Conservation (phyloP, 2,888 invertebrate genomes). For the Choristoneura rosaceana region DNA sequence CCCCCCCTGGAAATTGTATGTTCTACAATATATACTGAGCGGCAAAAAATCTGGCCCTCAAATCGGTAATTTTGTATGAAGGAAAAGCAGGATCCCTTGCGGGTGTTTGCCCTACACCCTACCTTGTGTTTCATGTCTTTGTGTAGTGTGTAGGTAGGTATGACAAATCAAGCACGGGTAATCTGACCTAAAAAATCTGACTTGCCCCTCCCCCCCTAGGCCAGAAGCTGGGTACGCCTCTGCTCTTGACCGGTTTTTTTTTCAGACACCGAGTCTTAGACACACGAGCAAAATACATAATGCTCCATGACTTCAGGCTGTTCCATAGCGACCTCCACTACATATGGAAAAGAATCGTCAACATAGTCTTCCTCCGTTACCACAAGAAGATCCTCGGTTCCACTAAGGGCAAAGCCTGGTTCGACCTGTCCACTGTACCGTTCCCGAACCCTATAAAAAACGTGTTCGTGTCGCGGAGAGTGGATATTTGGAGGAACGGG, state of each 20-base stretch:
- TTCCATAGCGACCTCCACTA: constrained; percentile 88
- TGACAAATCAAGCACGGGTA: too few relatives aligned
- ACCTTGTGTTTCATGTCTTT: too few relatives aligned
- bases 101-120: too few relatives aligned
- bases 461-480: constrained; percentile 85
- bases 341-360: constrained; percentile 91
- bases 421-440: constrained; percentile 89
- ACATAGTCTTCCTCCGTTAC: constrained; percentile 89
- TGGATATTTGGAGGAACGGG: constrained; percentile 89
- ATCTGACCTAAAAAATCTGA: too few relatives aligned
- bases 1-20: too few relatives aligned
- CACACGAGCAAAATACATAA: constrained; percentile 89
- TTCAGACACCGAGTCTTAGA: constrained; percentile 88
- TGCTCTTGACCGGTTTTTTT: constrained; percentile 10
- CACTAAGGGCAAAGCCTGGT: constrained; percentile 83
- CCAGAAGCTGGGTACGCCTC: too few relatives aligned
- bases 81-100: too few relatives aligned
- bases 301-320: constrained; percentile 89
- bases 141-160: too few relatives aligned
- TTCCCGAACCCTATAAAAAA: constrained; percentile 87
- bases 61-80: too few relatives aligned
- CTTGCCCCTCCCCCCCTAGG: too few relatives aligned
- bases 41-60: too few relatives aligned
- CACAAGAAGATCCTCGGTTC: constrained; percentile 67
- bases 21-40: too few relatives aligned